Conservation (phyloP, 2,113 vertebrate species). For the Chaetodon trifascialis region DNA sequence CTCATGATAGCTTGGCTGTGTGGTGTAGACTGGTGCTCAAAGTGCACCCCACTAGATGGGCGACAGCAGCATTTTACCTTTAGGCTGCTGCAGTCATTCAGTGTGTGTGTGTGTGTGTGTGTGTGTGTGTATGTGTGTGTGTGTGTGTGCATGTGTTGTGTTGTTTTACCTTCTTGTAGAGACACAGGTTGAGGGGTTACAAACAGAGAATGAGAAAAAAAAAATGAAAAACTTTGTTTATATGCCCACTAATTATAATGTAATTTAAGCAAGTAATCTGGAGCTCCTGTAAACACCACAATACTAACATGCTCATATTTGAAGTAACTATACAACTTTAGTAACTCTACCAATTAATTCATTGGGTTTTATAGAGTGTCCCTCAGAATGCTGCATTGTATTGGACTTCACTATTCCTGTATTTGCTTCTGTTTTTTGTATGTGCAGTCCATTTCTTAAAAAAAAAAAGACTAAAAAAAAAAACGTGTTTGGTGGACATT, state of each 20-base stretch:
- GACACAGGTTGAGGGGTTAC: background rate
- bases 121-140: constrained; percentile 29
- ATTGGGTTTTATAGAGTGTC: no score
- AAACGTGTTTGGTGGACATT: no score
- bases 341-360: no score
- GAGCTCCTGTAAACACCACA: background rate
- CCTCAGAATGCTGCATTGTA: no score
- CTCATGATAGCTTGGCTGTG: constrained; percentile 69
- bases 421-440: no score
- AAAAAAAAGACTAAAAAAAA: no score
- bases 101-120: constrained; percentile 24
- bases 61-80: constrained; percentile 47
- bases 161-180: background rate
- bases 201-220: background rate
- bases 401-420: no score
- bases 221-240: background rate
- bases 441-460: no score
- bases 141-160: background rate
- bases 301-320: background rate
- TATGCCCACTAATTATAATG: background rate
- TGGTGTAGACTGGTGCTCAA: constrained; percentile 77
- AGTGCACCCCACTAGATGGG: constrained; percentile 68
- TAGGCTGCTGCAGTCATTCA: constrained; percentile 41
- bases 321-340: no score
- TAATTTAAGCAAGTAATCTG: constrained; percentile 3